Evolutionary conservation across 1,140 invertebrate species (phyloP).

Genomic region (Drosophila virilis): DNA sequence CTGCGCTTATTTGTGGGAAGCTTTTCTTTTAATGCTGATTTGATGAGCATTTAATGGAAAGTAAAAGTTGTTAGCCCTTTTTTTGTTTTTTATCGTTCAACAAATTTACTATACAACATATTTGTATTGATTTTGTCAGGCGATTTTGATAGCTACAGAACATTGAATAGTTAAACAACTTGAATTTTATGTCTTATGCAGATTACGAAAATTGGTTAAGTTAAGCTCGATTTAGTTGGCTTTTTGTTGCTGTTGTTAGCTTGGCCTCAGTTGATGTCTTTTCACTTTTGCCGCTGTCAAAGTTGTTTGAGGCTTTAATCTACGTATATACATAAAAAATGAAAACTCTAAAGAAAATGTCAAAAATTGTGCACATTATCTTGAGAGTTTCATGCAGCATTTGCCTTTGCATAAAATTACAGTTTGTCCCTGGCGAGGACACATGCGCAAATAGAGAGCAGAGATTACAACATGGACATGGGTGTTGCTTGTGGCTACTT

Average conservation of each 20-base stretch:
- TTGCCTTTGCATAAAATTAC: constrained; percentile 80
- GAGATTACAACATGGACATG: constrained; percentile 70
- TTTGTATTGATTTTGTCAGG: constrained; percentile 3
- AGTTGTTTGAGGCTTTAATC: constrained; percentile 14
- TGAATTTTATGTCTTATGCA: constrained; percentile 14
- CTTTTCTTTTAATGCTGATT: constrained; percentile 22
- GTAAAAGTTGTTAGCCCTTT: constrained; percentile 25
- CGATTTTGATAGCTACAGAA: constrained; percentile 9
- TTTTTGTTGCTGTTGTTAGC: constrained; percentile 6
- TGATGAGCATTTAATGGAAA: constrained; percentile 20
- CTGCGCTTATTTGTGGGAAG: neutral
- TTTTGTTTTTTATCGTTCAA: neutral
- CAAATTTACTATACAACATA: neutral
- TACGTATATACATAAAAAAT: constrained; percentile 43
- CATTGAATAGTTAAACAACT: constrained; percentile 22
- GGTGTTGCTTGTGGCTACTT: constrained; percentile 78
- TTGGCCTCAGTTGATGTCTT: neutral
- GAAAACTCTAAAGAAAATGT: constrained; percentile 37
- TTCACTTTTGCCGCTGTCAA: constrained; percentile 28
- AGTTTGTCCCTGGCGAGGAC: constrained; percentile 59
- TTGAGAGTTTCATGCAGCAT: constrained; percentile 58
- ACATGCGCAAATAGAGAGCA: constrained; percentile 14
- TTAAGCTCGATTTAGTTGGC: neutral
- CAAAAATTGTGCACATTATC: constrained; percentile 60
- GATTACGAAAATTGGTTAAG: constrained; percentile 10